These are phyloP conservation scores for Clytia hemisphaerica DNA, from an alignment of 30 jellyfish, hydroid and myxozoan species.

Conservation along the genomic window DNA sequence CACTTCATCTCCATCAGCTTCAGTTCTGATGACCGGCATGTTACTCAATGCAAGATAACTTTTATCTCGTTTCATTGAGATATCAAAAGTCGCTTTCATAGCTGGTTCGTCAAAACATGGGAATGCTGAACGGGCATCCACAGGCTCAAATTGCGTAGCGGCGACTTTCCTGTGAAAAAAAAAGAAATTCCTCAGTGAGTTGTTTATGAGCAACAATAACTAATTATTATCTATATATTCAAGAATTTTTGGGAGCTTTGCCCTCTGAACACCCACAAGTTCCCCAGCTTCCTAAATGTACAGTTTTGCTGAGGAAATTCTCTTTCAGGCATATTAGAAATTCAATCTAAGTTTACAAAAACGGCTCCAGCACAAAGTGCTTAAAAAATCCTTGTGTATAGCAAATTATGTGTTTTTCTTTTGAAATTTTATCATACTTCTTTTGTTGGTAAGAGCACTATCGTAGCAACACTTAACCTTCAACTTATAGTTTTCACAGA, in stretches of 20 bases:
- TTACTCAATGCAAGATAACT: conserved; percentile 56
- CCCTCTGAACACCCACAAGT: no score
- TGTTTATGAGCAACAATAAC: no score
- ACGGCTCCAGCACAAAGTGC: no score
- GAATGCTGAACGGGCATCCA: conserved; percentile 82
- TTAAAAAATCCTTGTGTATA: no score
- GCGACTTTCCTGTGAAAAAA: conserved; percentile 50
- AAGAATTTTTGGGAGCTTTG: no score
- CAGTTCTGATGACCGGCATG: conserved; percentile 61
- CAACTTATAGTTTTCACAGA: no score
- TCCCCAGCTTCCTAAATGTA: not conserved
- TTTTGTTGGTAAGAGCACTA: no score
- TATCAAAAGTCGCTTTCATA: conserved; percentile 66
- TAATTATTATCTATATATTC: no score
- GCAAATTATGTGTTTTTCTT: no score
- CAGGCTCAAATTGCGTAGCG: conserved; percentile 92
- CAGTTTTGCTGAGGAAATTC: not conserved
- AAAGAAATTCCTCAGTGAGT: no score
- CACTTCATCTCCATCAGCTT: conserved; percentile 14
- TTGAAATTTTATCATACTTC: no score
- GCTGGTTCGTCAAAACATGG: conserved; percentile 98
- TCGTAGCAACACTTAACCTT: no score
- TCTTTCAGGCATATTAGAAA: not conserved
- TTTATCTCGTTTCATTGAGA: conserved; percentile 48
- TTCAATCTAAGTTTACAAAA: not conserved